Evolutionary conservation across 2,113 vertebrate genomes (phyloP).

Genomic region (Choloepus hoffmanni): DNA sequence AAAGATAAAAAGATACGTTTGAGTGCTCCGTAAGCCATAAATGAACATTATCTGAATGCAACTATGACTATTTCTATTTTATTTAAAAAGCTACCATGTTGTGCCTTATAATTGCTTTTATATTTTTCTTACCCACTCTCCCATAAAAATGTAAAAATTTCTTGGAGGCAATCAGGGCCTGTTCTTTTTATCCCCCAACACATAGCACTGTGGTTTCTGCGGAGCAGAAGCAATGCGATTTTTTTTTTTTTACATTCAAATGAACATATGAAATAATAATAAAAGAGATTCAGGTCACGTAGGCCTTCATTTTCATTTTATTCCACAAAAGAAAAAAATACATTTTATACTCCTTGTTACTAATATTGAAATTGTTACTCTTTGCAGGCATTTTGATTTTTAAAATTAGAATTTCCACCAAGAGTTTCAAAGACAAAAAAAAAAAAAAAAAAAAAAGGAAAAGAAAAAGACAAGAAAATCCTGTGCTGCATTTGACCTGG

Average conservation of each 20-base stretch:
- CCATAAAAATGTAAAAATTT: neutral
- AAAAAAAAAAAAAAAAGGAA: neutral
- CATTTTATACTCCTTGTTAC: conserved; percentile 10
- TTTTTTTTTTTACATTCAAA: neutral
- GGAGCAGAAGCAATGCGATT: neutral
- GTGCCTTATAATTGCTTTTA: neutral
- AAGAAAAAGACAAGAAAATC: neutral
- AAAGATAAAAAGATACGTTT: neutral
- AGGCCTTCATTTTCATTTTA: neutral
- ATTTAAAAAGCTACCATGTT: neutral
- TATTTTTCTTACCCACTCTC: neutral
- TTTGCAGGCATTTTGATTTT: conserved; percentile 1
- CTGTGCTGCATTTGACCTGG: neutral
- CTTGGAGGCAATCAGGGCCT: neutral
- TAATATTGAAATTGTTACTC: conserved; percentile 13
- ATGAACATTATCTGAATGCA: neutral
- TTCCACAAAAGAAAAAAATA: conserved; percentile 16
- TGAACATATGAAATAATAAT: conserved; percentile 29
- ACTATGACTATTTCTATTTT: neutral
- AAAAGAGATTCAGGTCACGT: neutral
- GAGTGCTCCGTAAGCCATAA: neutral
- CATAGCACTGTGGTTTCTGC: neutral
- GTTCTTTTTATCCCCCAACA: neutral
- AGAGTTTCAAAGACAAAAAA: conserved; percentile 58
- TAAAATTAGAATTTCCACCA: neutral